These are phyloP conservation scores for Dasyprocta punctata DNA, from an alignment of 2,113 vertebrate species.

Conservation along the genomic window DNA sequence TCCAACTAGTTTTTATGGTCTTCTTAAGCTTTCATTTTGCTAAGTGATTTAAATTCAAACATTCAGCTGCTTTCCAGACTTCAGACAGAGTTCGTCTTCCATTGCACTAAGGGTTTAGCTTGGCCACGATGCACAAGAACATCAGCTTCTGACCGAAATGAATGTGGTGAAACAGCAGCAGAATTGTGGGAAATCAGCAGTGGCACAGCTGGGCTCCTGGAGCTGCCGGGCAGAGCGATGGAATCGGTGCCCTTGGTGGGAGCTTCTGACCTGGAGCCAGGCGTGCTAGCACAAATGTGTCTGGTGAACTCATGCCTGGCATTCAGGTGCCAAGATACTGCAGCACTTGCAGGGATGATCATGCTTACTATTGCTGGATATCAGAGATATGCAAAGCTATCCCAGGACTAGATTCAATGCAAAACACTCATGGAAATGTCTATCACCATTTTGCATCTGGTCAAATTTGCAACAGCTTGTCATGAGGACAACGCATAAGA, in stretches of 20 bases:
- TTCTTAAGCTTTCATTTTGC: neutral
- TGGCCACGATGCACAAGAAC: neutral
- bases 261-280: neutral
- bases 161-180: neutral
- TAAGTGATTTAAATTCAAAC: slow-evolving; percentile 28
- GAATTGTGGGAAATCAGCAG: neutral
- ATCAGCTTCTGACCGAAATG: neutral
- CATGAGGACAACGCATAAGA: neutral
- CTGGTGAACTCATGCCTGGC: neutral
- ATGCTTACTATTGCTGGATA: neutral
- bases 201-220: neutral
- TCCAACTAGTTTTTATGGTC: neutral
- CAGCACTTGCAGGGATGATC: neutral
- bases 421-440: neutral
- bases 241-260: neutral
- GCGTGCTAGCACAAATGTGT: neutral
- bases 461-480: neutral
- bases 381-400: neutral
- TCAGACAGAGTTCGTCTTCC: neutral
- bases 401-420: neutral
- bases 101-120: neutral
- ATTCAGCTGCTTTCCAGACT: neutral
- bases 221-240: neutral
- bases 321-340: neutral
- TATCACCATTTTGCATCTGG: neutral